phyloP scores from a whole-genome alignment of 2,888 invertebrate genomes.

The Nesidiocoris tenuis region DNA sequence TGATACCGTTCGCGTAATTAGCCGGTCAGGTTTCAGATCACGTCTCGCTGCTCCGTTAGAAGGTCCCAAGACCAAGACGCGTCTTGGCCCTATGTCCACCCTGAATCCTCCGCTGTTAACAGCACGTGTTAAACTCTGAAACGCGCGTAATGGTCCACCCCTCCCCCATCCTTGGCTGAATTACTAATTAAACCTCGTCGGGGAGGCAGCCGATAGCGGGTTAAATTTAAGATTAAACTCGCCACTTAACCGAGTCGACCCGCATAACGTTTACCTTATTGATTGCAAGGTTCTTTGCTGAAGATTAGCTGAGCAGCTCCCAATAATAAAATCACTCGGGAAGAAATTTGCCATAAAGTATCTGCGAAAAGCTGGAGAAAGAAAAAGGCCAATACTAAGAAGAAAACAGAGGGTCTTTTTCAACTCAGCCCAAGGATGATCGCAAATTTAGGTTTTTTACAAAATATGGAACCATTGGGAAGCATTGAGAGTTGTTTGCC shows the following conservation, averaged over 20 bases:
- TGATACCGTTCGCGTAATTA: slow-evolving; percentile 18
- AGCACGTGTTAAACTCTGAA: slow-evolving; percentile 34
- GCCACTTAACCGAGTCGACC: neutral
- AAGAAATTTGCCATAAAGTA: too few species aligned
- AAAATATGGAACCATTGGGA: too few species aligned
- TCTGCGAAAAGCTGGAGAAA: too few species aligned
- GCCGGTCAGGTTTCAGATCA: slow-evolving; percentile 29
- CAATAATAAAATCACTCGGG: too few species aligned
- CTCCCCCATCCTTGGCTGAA: slow-evolving; percentile 13
- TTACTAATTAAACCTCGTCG: slow-evolving; percentile 29
- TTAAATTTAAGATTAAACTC: slow-evolving; percentile 25
- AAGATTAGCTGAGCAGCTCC: too few species aligned
- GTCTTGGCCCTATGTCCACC: slow-evolving; percentile 36
- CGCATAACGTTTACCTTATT: too few species aligned
- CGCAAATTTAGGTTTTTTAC: too few species aligned
- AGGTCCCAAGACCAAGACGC: slow-evolving; percentile 12
- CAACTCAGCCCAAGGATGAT: too few species aligned
- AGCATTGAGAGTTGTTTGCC: too few species aligned
- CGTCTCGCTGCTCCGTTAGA: slow-evolving; percentile 13
- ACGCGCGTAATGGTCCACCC: slow-evolving; percentile 17
- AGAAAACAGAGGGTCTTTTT: too few species aligned
- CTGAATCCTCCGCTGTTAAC: slow-evolving; percentile 27
- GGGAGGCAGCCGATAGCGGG: neutral
- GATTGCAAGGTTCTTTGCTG: neutral
- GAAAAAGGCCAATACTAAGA: too few species aligned